Percentiles rank a stretch among this genome's conserved stretches.
These are phyloP conservation scores for Philaethria dido DNA, from an alignment of 2,888 invertebrate genomes.

Conservation along the genomic window DNA sequence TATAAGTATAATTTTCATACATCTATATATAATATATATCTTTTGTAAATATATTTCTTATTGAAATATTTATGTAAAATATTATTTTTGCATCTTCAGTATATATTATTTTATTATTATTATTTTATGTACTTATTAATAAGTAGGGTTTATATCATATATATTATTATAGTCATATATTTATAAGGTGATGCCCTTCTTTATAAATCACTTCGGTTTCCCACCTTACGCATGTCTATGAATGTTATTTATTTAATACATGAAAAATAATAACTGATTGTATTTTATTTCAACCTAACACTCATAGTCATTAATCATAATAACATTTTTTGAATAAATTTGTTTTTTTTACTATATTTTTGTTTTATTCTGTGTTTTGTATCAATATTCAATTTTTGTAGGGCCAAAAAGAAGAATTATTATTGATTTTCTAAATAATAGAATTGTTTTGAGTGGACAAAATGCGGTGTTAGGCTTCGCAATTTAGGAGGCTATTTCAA, in stretches of 20 bases:
- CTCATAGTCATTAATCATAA: constrained; percentile 30
- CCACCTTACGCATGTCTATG: constrained; percentile 35
- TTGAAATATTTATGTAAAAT: constrained; percentile 70
- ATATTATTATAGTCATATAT: neutral
- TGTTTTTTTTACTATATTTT: constrained; percentile 10
- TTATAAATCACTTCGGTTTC: constrained; percentile 38
- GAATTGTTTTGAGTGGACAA: no score
- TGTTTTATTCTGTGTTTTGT: constrained; percentile 5
- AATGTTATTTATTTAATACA: constrained; percentile 29
- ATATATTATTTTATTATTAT: constrained; percentile 41
- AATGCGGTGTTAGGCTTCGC: no score
- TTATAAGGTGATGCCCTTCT: constrained; percentile 44
- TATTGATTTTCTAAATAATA: no score
- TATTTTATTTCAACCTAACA: constrained; percentile 33
- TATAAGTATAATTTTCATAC: neutral
- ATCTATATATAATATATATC: constrained; percentile 52
- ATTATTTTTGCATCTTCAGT: constrained; percentile 70
- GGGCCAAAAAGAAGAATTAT: no score
- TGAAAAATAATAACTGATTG: constrained; percentile 26
- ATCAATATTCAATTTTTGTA: no score
- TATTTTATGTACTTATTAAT: constrained; percentile 35
- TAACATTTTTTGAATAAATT: constrained; percentile 27
- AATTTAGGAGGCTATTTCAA: no score
- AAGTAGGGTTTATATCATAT: constrained; percentile 6
- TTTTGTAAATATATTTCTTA: constrained; percentile 80